These are phyloP conservation scores for Cydia strobilella DNA, from an alignment of 1,140 invertebrate species.

Conservation along the genomic window DNA sequence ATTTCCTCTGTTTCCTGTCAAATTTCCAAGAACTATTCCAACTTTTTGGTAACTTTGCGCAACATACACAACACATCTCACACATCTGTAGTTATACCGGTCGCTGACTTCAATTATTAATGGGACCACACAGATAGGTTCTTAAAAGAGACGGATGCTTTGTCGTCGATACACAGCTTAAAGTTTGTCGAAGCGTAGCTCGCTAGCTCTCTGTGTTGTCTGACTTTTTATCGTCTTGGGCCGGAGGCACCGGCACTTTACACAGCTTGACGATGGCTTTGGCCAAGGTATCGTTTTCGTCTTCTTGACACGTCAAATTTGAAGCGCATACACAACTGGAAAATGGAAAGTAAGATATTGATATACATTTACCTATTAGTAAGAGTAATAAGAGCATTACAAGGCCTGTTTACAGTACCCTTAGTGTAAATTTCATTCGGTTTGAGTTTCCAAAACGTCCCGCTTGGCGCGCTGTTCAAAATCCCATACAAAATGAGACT, in stretches of 20 bases:
- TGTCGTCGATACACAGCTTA: neutral
- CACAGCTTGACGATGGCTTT: constrained; percentile 82
- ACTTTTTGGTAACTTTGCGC: neutral
- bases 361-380: neutral
- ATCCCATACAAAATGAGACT: no score
- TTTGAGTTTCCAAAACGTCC: no score
- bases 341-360: constrained; percentile 53
- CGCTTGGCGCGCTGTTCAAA: no score
- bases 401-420: no score
- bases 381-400: no score
- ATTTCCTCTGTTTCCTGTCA: no score
- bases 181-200: neutral
- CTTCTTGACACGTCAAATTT: constrained; percentile 75
- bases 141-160: neutral
- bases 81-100: neutral
- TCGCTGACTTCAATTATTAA: neutral
- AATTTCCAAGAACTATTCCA: neutral
- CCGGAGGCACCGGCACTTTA: neutral
- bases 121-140: neutral
- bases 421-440: no score
- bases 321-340: constrained; percentile 81
- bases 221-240: neutral
- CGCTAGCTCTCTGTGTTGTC: neutral
- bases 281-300: constrained; percentile 81
- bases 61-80: no score